These are phyloP conservation scores for Pionites leucogaster DNA, from an alignment of 2,113 vertebrate genomes.

Conservation along the genomic window DNA sequence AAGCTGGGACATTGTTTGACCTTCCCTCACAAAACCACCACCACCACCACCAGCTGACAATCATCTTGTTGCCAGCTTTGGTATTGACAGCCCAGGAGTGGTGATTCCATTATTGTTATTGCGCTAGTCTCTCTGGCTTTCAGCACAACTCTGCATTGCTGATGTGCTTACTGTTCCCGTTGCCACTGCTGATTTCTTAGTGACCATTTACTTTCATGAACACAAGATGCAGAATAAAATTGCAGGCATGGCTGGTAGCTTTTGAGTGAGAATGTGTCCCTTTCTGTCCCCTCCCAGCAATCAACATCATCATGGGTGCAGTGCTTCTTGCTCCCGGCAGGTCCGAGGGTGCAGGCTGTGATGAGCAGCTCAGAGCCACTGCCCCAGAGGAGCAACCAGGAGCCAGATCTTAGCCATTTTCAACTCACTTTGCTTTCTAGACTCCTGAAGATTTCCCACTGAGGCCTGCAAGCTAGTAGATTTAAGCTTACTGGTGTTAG, in stretches of 20 bases:
- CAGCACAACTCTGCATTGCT: not conserved
- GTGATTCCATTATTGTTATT: not conserved
- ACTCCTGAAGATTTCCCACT: not conserved
- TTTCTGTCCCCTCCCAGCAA: not conserved
- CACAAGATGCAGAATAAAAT: not conserved
- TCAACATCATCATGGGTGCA: too few relatives aligned
- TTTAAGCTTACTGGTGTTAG: not conserved
- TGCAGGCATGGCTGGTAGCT: accelerated
- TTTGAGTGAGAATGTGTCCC: not conserved
- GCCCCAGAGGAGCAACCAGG: not conserved
- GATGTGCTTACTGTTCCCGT: not conserved
- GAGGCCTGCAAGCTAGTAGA: not conserved
- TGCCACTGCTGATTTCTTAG: not conserved
- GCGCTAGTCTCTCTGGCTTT: not conserved
- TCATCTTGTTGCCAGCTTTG: not conserved
- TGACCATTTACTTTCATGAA: not conserved
- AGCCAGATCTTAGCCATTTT: not conserved
- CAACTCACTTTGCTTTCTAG: not conserved
- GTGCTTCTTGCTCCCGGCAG: not conserved
- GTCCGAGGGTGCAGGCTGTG: not conserved
- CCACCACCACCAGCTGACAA: not conserved
- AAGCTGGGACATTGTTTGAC: not conserved
- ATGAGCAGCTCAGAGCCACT: not conserved
- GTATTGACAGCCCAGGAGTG: not conserved
- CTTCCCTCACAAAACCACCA: not conserved